Percentiles rank a stretch among this genome's conserved stretches.
These are phyloP conservation scores for Erythrocercus mccallii DNA, from an alignment of 2,113 vertebrate genomes.

Conservation along the genomic window DNA sequence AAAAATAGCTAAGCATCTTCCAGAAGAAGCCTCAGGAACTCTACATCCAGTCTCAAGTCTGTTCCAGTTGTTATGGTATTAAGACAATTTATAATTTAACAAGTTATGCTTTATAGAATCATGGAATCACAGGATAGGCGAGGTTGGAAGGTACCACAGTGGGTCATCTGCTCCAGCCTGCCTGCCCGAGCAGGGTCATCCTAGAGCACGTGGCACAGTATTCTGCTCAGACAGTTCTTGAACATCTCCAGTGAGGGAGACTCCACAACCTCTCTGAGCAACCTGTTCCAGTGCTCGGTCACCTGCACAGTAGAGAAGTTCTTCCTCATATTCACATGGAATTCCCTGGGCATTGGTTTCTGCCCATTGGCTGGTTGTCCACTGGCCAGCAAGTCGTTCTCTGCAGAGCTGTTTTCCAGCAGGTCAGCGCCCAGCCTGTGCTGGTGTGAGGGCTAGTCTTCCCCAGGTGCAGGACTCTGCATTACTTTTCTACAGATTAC, in stretches of 20 bases:
- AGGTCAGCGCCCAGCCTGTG: not conserved
- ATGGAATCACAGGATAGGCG: not conserved
- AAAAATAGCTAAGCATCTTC: not conserved
- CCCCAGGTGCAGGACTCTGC: not conserved
- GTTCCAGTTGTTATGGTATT: not conserved
- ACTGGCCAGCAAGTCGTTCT: not conserved
- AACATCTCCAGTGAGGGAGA: not conserved
- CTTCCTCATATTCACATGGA: not conserved
- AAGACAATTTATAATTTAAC: not conserved
- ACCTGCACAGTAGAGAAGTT: not conserved
- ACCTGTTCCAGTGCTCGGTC: not conserved
- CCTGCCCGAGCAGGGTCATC: not conserved
- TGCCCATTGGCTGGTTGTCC: not conserved
- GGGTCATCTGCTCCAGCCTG: not conserved
- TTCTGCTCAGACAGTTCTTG: rapidly evolving
- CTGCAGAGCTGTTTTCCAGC: not conserved
- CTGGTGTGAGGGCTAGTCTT: not conserved
- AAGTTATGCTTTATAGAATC: not conserved
- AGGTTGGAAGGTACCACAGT: not conserved
- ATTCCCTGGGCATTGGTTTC: not conserved
- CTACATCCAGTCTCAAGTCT: not conserved
- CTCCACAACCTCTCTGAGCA: not conserved
- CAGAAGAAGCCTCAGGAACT: not conserved
- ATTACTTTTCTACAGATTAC: not conserved
- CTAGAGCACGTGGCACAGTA: not conserved